phyloP scores from a whole-genome alignment of 1,140 invertebrate species.

The Drepana arcuata region DNA sequence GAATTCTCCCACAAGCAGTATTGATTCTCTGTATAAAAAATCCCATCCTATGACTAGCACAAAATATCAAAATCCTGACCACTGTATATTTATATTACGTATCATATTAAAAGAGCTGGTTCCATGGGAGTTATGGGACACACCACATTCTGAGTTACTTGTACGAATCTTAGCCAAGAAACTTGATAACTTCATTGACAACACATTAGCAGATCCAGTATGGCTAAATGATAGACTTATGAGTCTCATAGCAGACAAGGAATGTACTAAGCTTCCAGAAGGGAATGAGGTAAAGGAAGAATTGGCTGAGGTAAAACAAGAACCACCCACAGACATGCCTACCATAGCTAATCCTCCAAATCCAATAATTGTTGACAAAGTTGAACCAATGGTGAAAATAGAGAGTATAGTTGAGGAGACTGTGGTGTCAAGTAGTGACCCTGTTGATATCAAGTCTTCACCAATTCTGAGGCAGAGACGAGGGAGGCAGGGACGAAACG shows the following conservation, averaged over 20 bases:
- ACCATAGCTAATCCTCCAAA: conserved; percentile 1
- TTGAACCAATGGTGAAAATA: conserved; percentile 12
- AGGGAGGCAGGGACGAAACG: conserved; percentile 50
- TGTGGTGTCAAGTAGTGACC: conserved; percentile 19
- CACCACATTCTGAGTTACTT: conserved; percentile 75
- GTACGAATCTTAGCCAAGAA: conserved; percentile 75
- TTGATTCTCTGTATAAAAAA: conserved; percentile 50
- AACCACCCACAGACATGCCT: no score
- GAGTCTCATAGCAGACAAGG: conserved; percentile 22
- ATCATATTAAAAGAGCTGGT: conserved; percentile 75
- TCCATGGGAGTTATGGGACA: conserved; percentile 78
- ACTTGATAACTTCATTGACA: conserved; percentile 65
- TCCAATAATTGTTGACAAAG: no score
- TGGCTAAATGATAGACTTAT: conserved; percentile 72
- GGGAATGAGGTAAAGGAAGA: conserved; percentile 7
- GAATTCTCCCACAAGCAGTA: conserved; percentile 34
- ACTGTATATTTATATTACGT: conserved; percentile 74
- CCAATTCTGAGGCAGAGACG: conserved; percentile 43
- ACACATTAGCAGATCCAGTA: conserved; percentile 59
- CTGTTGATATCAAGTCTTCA: conserved; percentile 41
- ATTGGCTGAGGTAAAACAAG: no score
- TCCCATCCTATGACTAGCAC: conserved; percentile 51
- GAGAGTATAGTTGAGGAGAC: conserved; percentile 28
- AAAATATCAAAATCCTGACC: conserved; percentile 58
- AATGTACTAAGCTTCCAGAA: conserved; percentile 11